Evolutionary conservation across 2,113 vertebrate species (phyloP).

Genomic region (Lepisosteus osseus): DNA sequence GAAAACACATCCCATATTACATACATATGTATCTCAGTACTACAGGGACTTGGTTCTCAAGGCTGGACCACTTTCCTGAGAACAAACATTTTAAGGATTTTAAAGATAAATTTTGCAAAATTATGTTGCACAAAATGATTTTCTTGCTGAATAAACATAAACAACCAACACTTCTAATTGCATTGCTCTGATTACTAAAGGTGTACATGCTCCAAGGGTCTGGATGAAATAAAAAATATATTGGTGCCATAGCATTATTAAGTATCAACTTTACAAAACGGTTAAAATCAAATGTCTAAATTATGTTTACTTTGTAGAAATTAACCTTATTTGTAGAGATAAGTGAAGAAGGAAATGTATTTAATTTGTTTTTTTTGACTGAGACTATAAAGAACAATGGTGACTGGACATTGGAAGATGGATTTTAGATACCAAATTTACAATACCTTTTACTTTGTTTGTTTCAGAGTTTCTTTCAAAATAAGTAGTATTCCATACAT

Average conservation of each 20-base stretch:
- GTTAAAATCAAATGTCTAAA: too few species aligned
- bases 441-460: too few species aligned
- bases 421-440: too few species aligned
- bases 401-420: too few species aligned
- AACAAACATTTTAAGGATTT: not conserved
- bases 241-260: not conserved
- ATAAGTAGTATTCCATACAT: too few species aligned
- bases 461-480: too few species aligned
- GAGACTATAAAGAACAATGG: too few species aligned
- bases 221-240: conserved; percentile 2
- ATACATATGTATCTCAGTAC: conserved; percentile 8
- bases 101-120: not conserved
- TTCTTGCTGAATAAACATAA: conserved; percentile 11
- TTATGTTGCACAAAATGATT: conserved; percentile 2
- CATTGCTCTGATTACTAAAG: not conserved
- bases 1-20: too few species aligned
- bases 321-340: too few species aligned
- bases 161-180: conserved; percentile 4
- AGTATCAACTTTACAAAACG: not conserved
- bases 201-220: not conserved
- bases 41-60: not conserved
- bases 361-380: too few species aligned
- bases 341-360: too few species aligned
- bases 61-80: not conserved
- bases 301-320: too few species aligned